phyloP scores from a whole-genome alignment of 1,140 invertebrate species.

The Acromyrmex heyeri region DNA sequence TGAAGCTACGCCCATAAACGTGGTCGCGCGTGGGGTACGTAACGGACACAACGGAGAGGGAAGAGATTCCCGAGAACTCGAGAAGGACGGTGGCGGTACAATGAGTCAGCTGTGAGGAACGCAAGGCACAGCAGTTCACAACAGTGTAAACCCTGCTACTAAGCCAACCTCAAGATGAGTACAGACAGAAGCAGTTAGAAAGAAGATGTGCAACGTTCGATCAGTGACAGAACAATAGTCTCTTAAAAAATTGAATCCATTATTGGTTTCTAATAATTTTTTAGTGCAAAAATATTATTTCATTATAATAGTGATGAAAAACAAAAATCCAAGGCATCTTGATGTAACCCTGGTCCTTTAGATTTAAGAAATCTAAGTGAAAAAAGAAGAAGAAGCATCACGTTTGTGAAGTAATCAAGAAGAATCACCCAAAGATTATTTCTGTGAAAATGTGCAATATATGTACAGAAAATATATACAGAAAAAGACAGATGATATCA shows the following conservation, averaged over 20 bases:
- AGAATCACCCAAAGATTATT: not conserved
- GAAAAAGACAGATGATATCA: not conserved
- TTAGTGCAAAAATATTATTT: not conserved
- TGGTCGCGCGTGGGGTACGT: not conserved
- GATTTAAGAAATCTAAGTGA: not conserved
- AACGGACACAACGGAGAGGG: not conserved
- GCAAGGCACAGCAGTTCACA: not conserved
- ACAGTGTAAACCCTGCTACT: not conserved
- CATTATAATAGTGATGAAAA: not conserved
- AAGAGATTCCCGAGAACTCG: not conserved
- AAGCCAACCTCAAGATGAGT: conserved; percentile 5
- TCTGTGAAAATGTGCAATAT: not conserved
- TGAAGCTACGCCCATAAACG: conserved; percentile 38
- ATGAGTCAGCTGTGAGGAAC: conserved; percentile 22
- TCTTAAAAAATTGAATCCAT: not conserved
- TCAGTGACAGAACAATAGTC: not conserved
- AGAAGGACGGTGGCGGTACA: conserved; percentile 1
- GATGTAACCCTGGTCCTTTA: not conserved
- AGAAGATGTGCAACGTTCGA: not conserved
- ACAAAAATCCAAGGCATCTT: not conserved
- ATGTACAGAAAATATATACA: not conserved
- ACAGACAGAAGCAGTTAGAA: not conserved
- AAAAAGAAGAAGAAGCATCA: not conserved
- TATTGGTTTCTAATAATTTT: not conserved
- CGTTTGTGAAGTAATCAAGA: not conserved